A percentile compares a stretch with the other conserved stretches of the same genome.
Conservation (phyloP, 1,140 invertebrate genomes). For the Propsilocerus akamusi region DNA sequence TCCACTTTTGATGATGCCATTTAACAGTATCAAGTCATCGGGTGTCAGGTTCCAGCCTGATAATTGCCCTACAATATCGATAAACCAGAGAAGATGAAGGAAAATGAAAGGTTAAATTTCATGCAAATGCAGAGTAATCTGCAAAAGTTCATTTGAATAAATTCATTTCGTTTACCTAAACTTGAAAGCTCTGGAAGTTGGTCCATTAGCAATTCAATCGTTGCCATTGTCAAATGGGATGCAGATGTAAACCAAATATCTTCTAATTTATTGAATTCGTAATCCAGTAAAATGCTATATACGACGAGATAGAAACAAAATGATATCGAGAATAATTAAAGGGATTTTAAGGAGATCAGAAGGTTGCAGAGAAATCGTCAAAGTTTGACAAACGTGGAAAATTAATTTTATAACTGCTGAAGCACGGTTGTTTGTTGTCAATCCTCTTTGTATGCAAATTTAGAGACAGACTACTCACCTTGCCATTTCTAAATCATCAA, state of each 20-base stretch:
- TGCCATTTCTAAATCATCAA: constrained; percentile 36
- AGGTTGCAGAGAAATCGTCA: too few relatives aligned
- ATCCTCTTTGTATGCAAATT: too few relatives aligned
- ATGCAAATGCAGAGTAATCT: neutral
- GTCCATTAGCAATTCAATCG: constrained; percentile 32
- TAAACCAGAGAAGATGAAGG: neutral
- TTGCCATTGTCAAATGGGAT: constrained; percentile 31
- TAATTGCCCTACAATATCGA: constrained; percentile 34
- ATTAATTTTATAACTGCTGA: too few relatives aligned
- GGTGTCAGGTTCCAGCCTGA: constrained; percentile 39
- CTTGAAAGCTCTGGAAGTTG: neutral
- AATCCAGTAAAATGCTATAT: constrained; percentile 31
- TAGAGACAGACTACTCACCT: constrained; percentile 26
- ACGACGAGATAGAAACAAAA: constrained; percentile 5
- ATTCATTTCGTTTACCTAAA: neutral
- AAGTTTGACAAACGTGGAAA: too few relatives aligned
- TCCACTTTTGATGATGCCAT: constrained; percentile 36
- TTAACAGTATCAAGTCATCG: constrained; percentile 38
- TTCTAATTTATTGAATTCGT: constrained; percentile 34
- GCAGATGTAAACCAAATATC: constrained; percentile 43
- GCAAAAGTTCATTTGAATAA: neutral
- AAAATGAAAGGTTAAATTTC: neutral
- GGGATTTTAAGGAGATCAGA: too few relatives aligned
- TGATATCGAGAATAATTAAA: neutral
- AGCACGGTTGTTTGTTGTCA: too few relatives aligned